Percentiles rank a stretch among this genome's conserved stretches.
Evolutionary conservation across 2,113 vertebrate genomes (phyloP).

Genomic region (Hippoglossus stenolepis): DNA sequence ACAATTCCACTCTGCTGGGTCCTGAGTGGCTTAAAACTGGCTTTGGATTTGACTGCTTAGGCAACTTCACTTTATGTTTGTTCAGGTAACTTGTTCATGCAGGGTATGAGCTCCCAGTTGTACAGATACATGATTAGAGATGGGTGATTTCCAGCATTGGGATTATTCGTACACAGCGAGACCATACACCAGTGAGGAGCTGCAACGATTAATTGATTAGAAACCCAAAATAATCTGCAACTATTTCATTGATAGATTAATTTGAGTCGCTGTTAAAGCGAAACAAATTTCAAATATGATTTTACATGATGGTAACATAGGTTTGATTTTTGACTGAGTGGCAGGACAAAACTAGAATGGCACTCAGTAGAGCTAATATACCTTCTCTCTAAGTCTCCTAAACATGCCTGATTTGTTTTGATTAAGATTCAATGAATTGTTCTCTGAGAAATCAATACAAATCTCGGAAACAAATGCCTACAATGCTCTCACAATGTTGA

Average conservation of each 20-base stretch:
- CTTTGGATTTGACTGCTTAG: constrained; percentile 14
- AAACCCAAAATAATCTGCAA: too few relatives aligned
- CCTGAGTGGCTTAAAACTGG: constrained; percentile 8
- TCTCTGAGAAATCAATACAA: too few relatives aligned
- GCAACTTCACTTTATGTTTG: constrained; percentile 15
- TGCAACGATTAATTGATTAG: background rate
- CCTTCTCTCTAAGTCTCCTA: too few relatives aligned
- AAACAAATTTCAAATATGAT: too few relatives aligned
- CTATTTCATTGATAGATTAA: background rate
- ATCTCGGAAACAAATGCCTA: too few relatives aligned
- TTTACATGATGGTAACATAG: too few relatives aligned
- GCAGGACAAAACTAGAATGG: too few relatives aligned
- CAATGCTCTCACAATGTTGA: too few relatives aligned
- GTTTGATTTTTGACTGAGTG: too few relatives aligned
- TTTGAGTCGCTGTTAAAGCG: background rate
- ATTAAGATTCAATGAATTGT: too few relatives aligned
- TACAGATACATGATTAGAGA: background rate
- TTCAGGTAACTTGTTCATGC: background rate
- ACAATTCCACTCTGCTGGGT: constrained; percentile 19
- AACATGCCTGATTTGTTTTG: too few relatives aligned
- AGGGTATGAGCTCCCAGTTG: background rate
- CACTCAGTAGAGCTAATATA: too few relatives aligned
- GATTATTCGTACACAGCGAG: background rate
- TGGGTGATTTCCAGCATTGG: background rate
- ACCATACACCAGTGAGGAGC: background rate